Evolutionary conservation across 2,113 vertebrate genomes (phyloP), one percentile per base, ranked within the genome.

Genomic region (Charina bottae): DNA sequence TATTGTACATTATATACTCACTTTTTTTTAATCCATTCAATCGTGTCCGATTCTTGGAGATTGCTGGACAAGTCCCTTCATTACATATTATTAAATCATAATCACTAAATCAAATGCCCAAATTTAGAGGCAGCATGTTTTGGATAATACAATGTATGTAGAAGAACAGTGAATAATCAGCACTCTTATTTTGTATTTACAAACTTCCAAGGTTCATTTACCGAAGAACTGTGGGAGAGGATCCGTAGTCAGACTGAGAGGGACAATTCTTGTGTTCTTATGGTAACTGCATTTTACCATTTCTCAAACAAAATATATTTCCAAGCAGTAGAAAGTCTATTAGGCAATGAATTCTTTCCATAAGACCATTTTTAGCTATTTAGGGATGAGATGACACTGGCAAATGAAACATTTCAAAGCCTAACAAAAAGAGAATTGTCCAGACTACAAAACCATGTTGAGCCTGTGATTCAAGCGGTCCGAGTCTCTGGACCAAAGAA

Each of bases 281-380:
- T 87, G 49, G 59, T 42, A 91, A 87, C 60, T 13, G 37, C n/a
- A 42, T 83, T 64, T 84, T 59, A 49, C n/a, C 49, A 92, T 94
- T 88, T 60, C 46, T 68, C 58, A 95, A 90, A 96, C 58, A 95
- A 93, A 94, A 94, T 90, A 90, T 86, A 19, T 93, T 96, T 94
- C 85, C 89, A 95, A 42, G 84, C 92, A 91, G 91, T 55, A 88
- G n/a, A 88, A 85, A 94, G 92, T 72, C n/a, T 94, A 90, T 94
- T 90, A 91, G 83, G 96, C 96, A 97, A 96, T 95, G 28, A 60
- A 95, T 92, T 90, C 59, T 87, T 53, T 94, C 46, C 33, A 90
- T 95, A 95, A 95, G 90, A 68, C 42, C 37, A 92, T 83, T 96
- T 95, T 97, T 90, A 95, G 86, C 93, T 93, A 93, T 91, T 96